Evolutionary conservation across 2,888 invertebrate species (phyloP), one percentile per base, ranked within the genome.

Genomic region (Cremastinae sp.): DNA sequence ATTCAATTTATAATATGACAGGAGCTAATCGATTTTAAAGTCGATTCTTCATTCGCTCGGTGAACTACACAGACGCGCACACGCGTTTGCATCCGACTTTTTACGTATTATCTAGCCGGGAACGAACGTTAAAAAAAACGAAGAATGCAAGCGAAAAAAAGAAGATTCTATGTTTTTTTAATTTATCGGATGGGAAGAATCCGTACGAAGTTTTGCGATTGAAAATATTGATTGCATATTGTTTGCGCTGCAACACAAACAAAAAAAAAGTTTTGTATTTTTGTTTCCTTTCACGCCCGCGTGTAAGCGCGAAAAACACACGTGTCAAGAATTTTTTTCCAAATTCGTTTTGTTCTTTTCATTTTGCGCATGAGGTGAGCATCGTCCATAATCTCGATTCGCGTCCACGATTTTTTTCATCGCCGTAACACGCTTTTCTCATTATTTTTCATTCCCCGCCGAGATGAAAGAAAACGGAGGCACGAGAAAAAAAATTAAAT

Each of bases 1-100:
- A 87, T 87, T 87, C 87, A 87, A 87, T 87, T 87, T 86, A 87
- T 87, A 86, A 87, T 87, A 85, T 86, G 86, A 87, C 87, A 87
- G 86, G 82, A 84, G 86, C 84, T 85, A 85, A 87, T 87, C 87
- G 86, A 86, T 87, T 87, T 86, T 85, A 86, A 86, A 87, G 87
- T 86, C 86, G 85, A 87, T 87, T 87, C 84, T 86, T 87, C 86
- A 85, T 86, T 83, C 83, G 81, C 82, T 80, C 79, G 73, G 58
- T 73, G 73, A 76, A 76, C 72, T 66, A 71, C 49, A 71, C 75
- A 72, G 68, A 68, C 72, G 53, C 65, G 65, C 73, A 76, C 69
- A 73, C 69, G 59, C 73, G 66, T 73, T 75, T 69, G 47, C 76
- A 73, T 47, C 39, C 64, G 64, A 73, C 68, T 75, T 71, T 76